phyloP scores from a whole-genome alignment of 1,140 invertebrate species.

The Drosophila bipectinata region DNA sequence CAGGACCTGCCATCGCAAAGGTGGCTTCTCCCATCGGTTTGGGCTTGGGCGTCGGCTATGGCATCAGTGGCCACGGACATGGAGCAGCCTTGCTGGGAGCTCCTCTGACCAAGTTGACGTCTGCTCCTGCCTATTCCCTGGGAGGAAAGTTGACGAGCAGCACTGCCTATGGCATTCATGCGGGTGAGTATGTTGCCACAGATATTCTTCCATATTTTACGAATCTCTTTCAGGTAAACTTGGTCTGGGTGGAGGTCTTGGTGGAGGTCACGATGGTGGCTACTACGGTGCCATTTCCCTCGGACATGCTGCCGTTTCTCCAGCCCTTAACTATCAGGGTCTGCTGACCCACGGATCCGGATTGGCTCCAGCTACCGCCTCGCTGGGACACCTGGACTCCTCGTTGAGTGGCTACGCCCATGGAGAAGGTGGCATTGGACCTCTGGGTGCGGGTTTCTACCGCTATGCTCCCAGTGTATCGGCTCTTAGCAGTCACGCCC shows the following conservation, averaged over 20 bases:
- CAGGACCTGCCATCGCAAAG: slow-evolving; percentile 49
- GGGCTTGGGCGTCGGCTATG: slow-evolving; percentile 30
- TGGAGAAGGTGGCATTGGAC: slow-evolving; percentile 68
- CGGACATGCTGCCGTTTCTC: slow-evolving; percentile 61
- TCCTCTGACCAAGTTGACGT: slow-evolving; percentile 45
- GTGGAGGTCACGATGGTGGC: slow-evolving; percentile 37
- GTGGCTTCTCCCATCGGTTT: slow-evolving; percentile 25
- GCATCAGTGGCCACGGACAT: slow-evolving; percentile 29
- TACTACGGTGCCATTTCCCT: slow-evolving; percentile 76
- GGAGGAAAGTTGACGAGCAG: slow-evolving; percentile 46
- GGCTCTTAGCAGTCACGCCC: slow-evolving; percentile 58
- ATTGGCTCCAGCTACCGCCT: slow-evolving; percentile 2
- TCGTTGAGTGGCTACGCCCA: slow-evolving; percentile 62
- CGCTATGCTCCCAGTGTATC: slow-evolving; percentile 73
- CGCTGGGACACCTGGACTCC: slow-evolving; percentile 44
- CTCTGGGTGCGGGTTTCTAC: slow-evolving; percentile 69
- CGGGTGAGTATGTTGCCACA: slow-evolving; percentile 32
- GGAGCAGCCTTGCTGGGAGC: slow-evolving; percentile 15
- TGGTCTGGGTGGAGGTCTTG: slow-evolving; percentile 20
- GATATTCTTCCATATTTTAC: not conserved
- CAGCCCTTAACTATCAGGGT: slow-evolving; percentile 67
- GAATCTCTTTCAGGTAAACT: slow-evolving; percentile 37
- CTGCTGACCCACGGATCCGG: slow-evolving; percentile 46
- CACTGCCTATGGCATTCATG: slow-evolving; percentile 54
- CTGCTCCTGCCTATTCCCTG: slow-evolving; percentile 35